Evolutionary conservation across 2,797 vertebrate species (phyloP).

Genomic region (Cossypha niveicapilla): DNA sequence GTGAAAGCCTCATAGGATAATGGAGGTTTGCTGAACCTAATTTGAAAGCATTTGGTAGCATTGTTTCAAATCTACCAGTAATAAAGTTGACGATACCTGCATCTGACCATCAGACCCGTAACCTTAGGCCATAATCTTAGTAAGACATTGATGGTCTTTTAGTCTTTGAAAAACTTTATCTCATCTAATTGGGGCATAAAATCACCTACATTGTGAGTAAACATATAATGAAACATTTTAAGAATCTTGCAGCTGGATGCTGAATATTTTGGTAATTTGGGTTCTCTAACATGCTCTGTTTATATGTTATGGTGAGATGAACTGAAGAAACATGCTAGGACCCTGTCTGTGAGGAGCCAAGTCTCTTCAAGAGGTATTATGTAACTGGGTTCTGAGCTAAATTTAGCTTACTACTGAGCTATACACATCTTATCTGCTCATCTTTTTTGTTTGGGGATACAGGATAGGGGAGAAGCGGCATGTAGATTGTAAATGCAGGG

Average conservation of each 20-base stretch:
- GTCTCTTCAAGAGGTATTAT: no score
- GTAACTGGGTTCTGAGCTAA: no score
- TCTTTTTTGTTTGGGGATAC: no score
- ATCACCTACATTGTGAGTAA: neutral
- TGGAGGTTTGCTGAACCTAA: neutral
- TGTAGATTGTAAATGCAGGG: no score
- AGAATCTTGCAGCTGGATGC: neutral
- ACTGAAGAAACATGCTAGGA: neutral
- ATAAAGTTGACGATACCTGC: neutral
- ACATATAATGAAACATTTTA: neutral
- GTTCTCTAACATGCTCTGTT: neutral
- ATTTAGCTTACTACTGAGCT: no score
- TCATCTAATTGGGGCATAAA: neutral
- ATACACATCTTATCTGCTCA: no score
- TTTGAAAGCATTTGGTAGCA: neutral
- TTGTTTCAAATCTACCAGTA: neutral
- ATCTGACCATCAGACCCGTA: neutral
- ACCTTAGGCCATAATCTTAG: neutral
- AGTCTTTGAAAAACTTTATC: neutral
- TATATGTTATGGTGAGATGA: neutral
- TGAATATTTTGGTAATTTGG: neutral
- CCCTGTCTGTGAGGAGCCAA: no score
- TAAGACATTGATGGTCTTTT: neutral
- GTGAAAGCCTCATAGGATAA: neutral
- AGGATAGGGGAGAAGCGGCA: no score